Conservation (phyloP, 92 coral and sea anemone genomes). For the Metridium senile region DNA sequence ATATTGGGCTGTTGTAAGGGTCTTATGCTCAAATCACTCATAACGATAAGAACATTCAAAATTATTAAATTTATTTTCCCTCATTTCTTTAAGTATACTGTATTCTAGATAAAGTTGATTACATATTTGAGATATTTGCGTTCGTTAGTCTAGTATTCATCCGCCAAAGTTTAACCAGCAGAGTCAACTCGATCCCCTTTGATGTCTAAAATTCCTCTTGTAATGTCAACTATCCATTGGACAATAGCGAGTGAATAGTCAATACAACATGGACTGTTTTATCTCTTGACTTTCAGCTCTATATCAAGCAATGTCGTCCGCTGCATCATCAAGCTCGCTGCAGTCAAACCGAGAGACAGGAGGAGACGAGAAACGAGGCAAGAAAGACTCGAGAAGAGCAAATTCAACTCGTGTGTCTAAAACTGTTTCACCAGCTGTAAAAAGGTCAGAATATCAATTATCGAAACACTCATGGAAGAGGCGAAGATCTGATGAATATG, state of each 20-base stretch:
- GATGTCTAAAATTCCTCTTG: slow-evolving; percentile 14
- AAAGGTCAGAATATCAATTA: slow-evolving; percentile 61
- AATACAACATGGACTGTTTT: neutral
- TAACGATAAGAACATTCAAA: slow-evolving; percentile 5
- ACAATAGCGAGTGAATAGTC: slow-evolving; percentile 2
- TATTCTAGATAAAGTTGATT: slow-evolving; percentile 6
- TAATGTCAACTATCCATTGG: slow-evolving; percentile 2
- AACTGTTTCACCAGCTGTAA: slow-evolving; percentile 85
- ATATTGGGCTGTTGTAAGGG: slow-evolving; percentile 19
- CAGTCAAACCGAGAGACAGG: slow-evolving; percentile 27
- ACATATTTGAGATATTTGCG: neutral
- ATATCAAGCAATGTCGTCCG: slow-evolving; percentile 17
- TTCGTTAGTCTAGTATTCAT: slow-evolving; percentile 9
- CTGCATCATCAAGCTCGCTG: slow-evolving; percentile 21
- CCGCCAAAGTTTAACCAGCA: slow-evolving; percentile 18
- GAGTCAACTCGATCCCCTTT: slow-evolving; percentile 33
- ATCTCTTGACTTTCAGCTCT: slow-evolving; percentile 11
- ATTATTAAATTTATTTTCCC: slow-evolving; percentile 1
- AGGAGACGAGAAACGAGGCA: slow-evolving; percentile 26
- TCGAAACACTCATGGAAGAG: slow-evolving; percentile 12
- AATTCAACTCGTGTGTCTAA: slow-evolving; percentile 69
- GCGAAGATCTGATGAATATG: neutral
- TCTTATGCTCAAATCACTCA: slow-evolving; percentile 18
- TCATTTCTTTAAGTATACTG: neutral
- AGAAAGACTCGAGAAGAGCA: slow-evolving; percentile 60